phyloP scores from a whole-genome alignment of 2,797 vertebrate species.

The Gymnoscopelus microlampas region DNA sequence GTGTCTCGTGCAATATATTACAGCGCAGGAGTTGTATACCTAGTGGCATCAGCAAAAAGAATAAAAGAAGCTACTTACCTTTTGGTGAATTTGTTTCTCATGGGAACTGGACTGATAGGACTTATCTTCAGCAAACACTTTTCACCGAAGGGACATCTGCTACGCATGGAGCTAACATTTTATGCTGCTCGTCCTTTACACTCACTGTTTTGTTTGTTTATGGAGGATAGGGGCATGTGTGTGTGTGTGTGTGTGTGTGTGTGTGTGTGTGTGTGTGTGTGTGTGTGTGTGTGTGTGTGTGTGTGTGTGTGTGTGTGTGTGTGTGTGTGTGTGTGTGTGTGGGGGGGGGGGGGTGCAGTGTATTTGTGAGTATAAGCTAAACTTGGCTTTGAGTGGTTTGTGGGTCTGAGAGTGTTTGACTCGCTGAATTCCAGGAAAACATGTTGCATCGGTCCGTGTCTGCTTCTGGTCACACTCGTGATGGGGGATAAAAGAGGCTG shows the following conservation, averaged over 20 bases:
- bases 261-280: too few relatives aligned
- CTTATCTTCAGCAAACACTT: slow-evolving; percentile 2
- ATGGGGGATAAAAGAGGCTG: neutral
- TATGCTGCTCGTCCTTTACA: slow-evolving; percentile 9
- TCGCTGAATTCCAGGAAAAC: slow-evolving; percentile 14
- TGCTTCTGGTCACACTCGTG: neutral
- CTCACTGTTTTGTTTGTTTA: slow-evolving; percentile 18
- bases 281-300: neutral
- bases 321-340: neutral
- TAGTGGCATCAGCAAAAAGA: neutral
- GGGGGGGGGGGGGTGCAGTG: neutral
- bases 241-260: neutral
- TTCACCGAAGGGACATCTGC: slow-evolving; percentile 15
- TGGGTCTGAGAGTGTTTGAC: neutral
- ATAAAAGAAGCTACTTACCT: neutral
- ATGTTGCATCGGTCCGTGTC: slow-evolving; percentile 5
- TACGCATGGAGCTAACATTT: neutral
- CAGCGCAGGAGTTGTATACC: slow-evolving; percentile 1
- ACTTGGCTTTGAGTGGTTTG: neutral
- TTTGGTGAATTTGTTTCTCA: slow-evolving; percentile 18
- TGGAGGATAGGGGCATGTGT: neutral
- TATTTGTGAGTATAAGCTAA: neutral
- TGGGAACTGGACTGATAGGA: neutral
- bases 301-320: neutral
- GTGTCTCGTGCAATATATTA: neutral